phyloP scores from a whole-genome alignment of 1,140 invertebrate species.

The Chironomus striatipennis region DNA sequence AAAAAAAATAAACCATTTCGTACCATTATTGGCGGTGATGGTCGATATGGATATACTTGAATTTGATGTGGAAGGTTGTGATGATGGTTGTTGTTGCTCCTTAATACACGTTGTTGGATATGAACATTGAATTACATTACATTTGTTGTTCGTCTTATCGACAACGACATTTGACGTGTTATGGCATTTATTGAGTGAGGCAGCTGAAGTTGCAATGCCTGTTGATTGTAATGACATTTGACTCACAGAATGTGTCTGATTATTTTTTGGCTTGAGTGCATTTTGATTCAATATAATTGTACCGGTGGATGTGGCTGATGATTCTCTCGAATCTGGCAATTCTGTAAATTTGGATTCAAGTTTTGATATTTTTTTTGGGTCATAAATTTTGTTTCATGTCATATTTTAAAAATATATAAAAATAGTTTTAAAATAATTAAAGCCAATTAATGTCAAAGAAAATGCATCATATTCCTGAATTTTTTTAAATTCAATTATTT shows the following conservation, averaged over 20 bases:
- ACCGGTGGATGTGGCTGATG: neutral
- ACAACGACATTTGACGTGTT: neutral
- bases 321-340: constrained; percentile 3
- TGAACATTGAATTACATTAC: neutral
- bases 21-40: neutral
- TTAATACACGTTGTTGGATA: neutral
- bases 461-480: neutral
- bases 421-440: neutral
- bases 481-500: no score
- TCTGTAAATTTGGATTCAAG: neutral
- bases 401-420: neutral
- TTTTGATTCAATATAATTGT: constrained; percentile 3
- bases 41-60: neutral
- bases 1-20: neutral
- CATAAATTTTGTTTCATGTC: neutral
- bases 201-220: neutral
- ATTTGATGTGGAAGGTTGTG: constrained; percentile 18
- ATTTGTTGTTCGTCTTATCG: constrained; percentile 2
- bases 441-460: neutral
- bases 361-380: neutral
- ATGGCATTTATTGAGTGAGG: constrained; percentile 5
- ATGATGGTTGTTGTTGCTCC: neutral
- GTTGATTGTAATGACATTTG: constrained; percentile 18
- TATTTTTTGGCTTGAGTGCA: constrained; percentile 19
- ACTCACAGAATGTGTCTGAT: constrained; percentile 6